Conservation (phyloP, 2,797 vertebrate species). For the Ptychobarbus kaznakovi region DNA sequence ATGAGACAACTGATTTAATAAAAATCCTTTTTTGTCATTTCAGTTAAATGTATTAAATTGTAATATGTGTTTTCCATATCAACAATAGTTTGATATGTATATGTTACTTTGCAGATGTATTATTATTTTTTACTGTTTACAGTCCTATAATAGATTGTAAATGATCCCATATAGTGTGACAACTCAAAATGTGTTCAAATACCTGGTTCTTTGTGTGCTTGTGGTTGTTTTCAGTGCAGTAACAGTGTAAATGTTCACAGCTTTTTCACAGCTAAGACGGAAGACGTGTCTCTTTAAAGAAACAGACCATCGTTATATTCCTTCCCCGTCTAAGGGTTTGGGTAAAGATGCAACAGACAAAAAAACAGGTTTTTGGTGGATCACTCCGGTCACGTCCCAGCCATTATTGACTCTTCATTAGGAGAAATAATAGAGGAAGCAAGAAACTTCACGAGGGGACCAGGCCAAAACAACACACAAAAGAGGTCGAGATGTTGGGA, state of each 20-base stretch:
- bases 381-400: too few species aligned
- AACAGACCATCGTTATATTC: too few species aligned
- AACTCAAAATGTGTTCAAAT: not conserved
- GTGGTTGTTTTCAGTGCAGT: not conserved
- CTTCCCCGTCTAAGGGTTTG: too few species aligned
- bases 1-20: not conserved
- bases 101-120: not conserved
- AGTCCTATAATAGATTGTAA: not conserved
- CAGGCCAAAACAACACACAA: too few species aligned
- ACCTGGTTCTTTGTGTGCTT: too few species aligned
- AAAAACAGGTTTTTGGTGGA: too few species aligned
- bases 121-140: too few species aligned
- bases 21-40: not conserved
- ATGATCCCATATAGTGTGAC: not conserved
- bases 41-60: not conserved
- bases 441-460: too few species aligned
- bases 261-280: not conserved
- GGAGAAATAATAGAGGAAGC: too few species aligned
- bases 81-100: not conserved
- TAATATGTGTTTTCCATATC: not conserved
- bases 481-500: too few species aligned
- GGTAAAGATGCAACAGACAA: too few species aligned
- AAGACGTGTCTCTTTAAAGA: not conserved
- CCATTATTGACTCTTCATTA: too few species aligned
- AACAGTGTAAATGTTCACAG: conserved; percentile 1